Evolutionary conservation across 2,888 invertebrate species (phyloP), one percentile per base, ranked within the genome.

Genomic region (Orthosia cruda): DNA sequence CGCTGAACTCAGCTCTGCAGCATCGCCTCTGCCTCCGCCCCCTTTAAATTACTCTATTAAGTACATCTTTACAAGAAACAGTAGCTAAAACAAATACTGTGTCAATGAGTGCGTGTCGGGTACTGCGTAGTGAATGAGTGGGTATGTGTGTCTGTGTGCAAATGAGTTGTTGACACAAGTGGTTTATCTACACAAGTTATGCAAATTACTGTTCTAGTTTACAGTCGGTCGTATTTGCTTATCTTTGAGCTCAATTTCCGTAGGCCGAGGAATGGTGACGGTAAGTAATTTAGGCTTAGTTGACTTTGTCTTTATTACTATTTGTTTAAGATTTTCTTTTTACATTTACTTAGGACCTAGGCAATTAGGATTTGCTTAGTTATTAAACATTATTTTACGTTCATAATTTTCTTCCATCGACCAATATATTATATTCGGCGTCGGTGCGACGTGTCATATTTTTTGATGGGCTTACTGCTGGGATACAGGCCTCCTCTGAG

Each of bases 141-240:
- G 47, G 50, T 47, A 15, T 32, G 55, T 45, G 26, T 57, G 81
- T 74, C 63, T 82, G 72, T 80, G 66, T 67, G 83, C 83, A 80
- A 83, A 80, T 80, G 84, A 84, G 74, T 67, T 80, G 80, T 80
- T 80, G 63, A 80, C 80, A 67, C 55, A 83, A 71, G 50, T 47
- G 66, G 80, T 80, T 67, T 80, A 63, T 72, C 74, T 72, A 67
- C 66, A 54, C 73, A 80, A 80, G 74, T 83, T 83, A 45, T 67
- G 84, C 80, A 80, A 80, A 83, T 80, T 83, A 80, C 73, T 73
- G 84, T 80, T 80, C 74, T 55, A 80, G 83, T 83, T 80, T 45
- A 80, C 84, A 64, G 49, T 72, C 40, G 26, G 45, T 45, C 49
- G 49, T 83, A 83, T 80, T 80, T 83, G 80, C 66, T 63, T 83